Evolutionary conservation across 2,888 invertebrate genomes (phyloP), one percentile per base, ranked within the genome.

Genomic region (Drosophila neonasuta): DNA sequence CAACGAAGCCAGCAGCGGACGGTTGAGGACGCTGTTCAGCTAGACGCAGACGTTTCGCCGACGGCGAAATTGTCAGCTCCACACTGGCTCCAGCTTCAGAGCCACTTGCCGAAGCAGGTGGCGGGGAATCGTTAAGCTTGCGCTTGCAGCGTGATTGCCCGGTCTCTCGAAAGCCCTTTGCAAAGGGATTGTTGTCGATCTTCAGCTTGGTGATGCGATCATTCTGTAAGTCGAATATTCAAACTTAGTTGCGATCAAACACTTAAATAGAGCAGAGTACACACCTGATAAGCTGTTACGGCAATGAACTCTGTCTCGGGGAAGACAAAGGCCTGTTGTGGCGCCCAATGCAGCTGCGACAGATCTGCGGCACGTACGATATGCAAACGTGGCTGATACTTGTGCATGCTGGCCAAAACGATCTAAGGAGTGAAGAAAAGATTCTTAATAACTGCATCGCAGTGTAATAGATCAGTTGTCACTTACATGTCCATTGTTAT

Each of bases 381-480:
- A 91, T 97, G 94, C 83, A 97, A 94, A 7, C 95, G 92, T 0
- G 98, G 98, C 72, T 96, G 94, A 92, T 99, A 99, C 91, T 97
- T 97, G 92, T 98, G 98, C 98, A 99, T 99, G 20, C 98, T 98
- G 30, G 97, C 97, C 65, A 98, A 92, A 3, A 97, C 95, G 86
- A 97, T 94, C 96, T 96, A 86, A 85, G 89, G 90, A 79, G 3
- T 20, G 0, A 46, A 2, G n/a, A 13, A 1, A 39, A 46, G 36
- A 61, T 71, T 71, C 51, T 36, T 36, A 74, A 60, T 44, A 42
- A 51, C n/a, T 54, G 30, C 39, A n/a, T 36, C n/a, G 6, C 4
- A 11, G 36, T 11, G 2, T 36, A 11, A 24, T n/a, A n/a, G n/a
- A n/a, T 36, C 36, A 36, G n/a, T 5, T 36, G 36, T n/a, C 49